Evolutionary conservation across 2,113 vertebrate genomes (phyloP).

Genomic region (Aptenodytes forsteri): DNA sequence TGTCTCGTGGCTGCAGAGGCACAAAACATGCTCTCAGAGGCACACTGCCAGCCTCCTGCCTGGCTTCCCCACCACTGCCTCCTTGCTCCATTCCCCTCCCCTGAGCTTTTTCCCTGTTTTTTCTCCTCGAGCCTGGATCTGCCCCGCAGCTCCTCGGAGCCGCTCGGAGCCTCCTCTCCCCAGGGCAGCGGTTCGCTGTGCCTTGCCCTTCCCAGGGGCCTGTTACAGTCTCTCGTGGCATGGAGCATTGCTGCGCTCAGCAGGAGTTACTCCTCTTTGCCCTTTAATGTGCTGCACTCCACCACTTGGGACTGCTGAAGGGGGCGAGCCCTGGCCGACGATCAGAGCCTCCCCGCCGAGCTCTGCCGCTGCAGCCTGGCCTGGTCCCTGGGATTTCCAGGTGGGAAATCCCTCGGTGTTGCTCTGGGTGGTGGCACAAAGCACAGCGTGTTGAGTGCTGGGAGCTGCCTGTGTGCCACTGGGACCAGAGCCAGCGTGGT

Average conservation of each 20-base stretch:
- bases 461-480: not conserved
- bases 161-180: fast-evolving
- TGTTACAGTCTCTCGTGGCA: not conserved
- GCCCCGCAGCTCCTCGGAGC: fast-evolving
- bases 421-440: not conserved
- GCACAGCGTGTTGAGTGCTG: fast-evolving
- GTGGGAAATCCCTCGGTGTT: not conserved
- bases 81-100: not conserved
- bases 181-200: fast-evolving
- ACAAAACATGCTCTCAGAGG: not conserved
- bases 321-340: not conserved
- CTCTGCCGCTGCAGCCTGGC: not conserved
- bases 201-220: not conserved
- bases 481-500: not conserved
- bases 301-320: not conserved
- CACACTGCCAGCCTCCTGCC: not conserved
- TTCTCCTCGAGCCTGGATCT: not conserved
- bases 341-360: not conserved
- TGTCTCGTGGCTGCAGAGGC: not conserved
- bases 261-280: not conserved
- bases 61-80: not conserved
- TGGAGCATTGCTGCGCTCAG: not conserved
- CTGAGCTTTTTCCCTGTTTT: not conserved
- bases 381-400: not conserved
- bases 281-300: conserved; percentile 28